Conservation (phyloP, 2,113 vertebrate species). For the Oceanites oceanicus region DNA sequence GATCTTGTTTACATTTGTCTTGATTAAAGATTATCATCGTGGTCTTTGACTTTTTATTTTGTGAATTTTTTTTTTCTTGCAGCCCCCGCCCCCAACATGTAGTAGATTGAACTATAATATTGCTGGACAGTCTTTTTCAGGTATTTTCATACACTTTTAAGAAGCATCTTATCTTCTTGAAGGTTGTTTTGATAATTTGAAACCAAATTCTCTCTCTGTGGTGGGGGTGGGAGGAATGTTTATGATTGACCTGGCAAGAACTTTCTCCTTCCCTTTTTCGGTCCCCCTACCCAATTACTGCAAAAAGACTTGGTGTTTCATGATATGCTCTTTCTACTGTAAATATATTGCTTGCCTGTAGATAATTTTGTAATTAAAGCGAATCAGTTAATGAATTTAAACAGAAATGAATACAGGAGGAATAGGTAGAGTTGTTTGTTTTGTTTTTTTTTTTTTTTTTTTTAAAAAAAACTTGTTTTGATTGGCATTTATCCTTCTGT, state of each 20-base stretch:
- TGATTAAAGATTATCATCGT: background rate
- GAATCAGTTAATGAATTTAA: background rate
- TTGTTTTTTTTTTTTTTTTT: too few species aligned
- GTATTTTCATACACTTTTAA: background rate
- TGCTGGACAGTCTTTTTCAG: background rate
- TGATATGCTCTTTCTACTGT: background rate
- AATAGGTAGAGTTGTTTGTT: background rate
- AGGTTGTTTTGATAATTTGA: background rate
- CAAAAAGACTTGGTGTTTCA: background rate
- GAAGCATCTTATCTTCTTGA: background rate
- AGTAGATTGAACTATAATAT: background rate
- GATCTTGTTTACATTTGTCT: background rate
- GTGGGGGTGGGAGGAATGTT: background rate
- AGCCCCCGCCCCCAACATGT: accelerated
- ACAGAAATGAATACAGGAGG: background rate
- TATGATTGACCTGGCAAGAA: background rate
- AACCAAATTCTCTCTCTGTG: background rate
- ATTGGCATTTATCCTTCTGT: background rate
- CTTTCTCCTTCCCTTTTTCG: background rate
- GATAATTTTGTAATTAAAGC: background rate
- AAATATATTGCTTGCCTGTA: background rate
- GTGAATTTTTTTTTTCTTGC: background rate
- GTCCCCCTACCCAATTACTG: background rate
- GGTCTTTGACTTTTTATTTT: background rate
- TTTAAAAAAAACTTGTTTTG: background rate